Conservation (phyloP, 2,888 invertebrate genomes). For the Tanypteryx hageni region DNA sequence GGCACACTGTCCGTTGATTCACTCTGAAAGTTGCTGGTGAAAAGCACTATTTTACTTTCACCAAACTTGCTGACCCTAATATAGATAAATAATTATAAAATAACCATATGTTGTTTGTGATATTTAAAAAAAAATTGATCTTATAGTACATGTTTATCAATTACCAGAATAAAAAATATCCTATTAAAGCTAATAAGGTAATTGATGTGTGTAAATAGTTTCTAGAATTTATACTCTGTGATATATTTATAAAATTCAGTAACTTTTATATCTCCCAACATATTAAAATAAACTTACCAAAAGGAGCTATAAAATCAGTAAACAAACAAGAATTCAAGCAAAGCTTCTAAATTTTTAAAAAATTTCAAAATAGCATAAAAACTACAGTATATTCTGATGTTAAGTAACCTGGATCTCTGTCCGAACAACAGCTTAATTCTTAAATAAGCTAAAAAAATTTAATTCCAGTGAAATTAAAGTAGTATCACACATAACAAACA, state of each 20-base stretch:
- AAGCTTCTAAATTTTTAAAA: too few species aligned
- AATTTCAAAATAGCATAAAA: too few species aligned
- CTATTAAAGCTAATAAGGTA: slow-evolving; percentile 41
- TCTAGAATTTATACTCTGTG: neutral
- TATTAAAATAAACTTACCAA: too few species aligned
- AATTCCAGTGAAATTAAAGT: neutral
- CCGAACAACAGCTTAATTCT: neutral
- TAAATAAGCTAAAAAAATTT: neutral
- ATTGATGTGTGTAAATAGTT: neutral
- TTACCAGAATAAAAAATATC: slow-evolving; percentile 15
- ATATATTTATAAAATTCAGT: neutral
- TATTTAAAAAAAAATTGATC: slow-evolving; percentile 63
- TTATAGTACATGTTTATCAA: neutral
- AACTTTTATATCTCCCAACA: neutral
- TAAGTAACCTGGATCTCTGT: too few species aligned
- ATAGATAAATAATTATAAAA: neutral
- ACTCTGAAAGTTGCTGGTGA: slow-evolving; percentile 80
- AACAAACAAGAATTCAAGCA: too few species aligned
- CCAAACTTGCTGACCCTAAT: slow-evolving; percentile 74
- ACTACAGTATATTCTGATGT: too few species aligned
- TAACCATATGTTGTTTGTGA: too few species aligned
- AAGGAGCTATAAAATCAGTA: too few species aligned
- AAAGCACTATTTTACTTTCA: slow-evolving; percentile 79
- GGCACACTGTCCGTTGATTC: slow-evolving; percentile 77
- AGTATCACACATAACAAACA: too few species aligned